Conservation (phyloP, 2,113 vertebrate species). For the Embiotoca jacksoni region DNA sequence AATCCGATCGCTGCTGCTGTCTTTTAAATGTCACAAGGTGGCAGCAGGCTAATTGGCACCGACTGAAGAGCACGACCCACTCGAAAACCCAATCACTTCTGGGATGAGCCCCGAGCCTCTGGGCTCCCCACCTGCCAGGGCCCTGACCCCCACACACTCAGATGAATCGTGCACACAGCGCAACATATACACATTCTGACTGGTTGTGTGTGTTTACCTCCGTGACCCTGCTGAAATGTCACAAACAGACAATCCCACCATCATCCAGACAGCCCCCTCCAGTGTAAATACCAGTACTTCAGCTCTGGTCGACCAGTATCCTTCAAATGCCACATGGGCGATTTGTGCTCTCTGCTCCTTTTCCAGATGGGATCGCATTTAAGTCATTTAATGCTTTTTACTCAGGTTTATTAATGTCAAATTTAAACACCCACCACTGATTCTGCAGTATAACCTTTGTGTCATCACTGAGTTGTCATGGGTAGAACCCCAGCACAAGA, state of each 20-base stretch:
- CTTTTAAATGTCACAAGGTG: conserved; percentile 80
- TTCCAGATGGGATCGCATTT: conserved; percentile 35
- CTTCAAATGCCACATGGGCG: conserved; percentile 63
- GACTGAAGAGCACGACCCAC: conserved; percentile 70
- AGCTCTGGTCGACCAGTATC: conserved; percentile 29
- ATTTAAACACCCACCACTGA: too few species aligned
- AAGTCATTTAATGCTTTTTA: not conserved
- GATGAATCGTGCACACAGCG: conserved; percentile 37
- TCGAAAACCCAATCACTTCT: conserved; percentile 77
- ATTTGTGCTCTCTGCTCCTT: conserved; percentile 16
- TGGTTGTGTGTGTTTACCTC: conserved; percentile 57
- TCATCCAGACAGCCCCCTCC: conserved; percentile 35
- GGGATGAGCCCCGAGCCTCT: conserved; percentile 61
- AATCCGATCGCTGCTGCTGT: conserved; percentile 42
- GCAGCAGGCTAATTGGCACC: conserved; percentile 80
- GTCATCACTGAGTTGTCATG: too few species aligned
- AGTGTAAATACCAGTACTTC: conserved; percentile 68
- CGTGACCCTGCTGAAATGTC: conserved; percentile 73
- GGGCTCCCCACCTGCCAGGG: conserved; percentile 53
- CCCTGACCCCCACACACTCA: conserved; percentile 34
- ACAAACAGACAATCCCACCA: conserved; percentile 68
- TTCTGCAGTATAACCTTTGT: too few species aligned
- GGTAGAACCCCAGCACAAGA: too few species aligned
- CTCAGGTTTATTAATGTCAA: not conserved
- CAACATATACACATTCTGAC: conserved; percentile 43